phyloP scores from a whole-genome alignment of 2,113 vertebrate species.

The Bufo gargarizans region DNA sequence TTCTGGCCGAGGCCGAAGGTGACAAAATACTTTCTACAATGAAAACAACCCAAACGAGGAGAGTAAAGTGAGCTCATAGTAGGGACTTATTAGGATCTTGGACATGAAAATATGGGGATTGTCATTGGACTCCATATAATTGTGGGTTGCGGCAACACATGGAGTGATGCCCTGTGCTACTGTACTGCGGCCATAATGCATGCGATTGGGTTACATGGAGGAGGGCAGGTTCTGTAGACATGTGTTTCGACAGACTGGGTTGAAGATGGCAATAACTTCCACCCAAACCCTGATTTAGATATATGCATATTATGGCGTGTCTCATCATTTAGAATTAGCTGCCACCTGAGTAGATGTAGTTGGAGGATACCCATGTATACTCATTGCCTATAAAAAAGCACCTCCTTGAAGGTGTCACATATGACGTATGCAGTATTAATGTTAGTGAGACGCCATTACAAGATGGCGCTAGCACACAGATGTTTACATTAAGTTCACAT shows the following conservation, averaged over 20 bases:
- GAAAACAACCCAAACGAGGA: not conserved
- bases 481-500: no score
- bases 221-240: no score
- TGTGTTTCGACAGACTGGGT: not conserved
- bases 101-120: not conserved
- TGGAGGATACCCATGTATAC: no score
- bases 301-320: no score
- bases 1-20: conserved; percentile 31
- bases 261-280: not conserved
- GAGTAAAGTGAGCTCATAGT: not conserved
- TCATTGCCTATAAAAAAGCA: no score
- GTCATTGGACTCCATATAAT: not conserved
- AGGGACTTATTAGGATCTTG: not conserved
- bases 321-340: not conserved
- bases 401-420: no score
- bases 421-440: no score
- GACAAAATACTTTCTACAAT: conserved; percentile 11
- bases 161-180: not conserved
- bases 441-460: no score
- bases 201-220: not conserved
- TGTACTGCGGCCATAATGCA: not conserved
- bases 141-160: not conserved
- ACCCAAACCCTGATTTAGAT: not conserved
- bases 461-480: no score
- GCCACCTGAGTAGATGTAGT: not conserved